Evolutionary conservation across 1,140 invertebrate genomes (phyloP).

Genomic region (Drosophila pandora): DNA sequence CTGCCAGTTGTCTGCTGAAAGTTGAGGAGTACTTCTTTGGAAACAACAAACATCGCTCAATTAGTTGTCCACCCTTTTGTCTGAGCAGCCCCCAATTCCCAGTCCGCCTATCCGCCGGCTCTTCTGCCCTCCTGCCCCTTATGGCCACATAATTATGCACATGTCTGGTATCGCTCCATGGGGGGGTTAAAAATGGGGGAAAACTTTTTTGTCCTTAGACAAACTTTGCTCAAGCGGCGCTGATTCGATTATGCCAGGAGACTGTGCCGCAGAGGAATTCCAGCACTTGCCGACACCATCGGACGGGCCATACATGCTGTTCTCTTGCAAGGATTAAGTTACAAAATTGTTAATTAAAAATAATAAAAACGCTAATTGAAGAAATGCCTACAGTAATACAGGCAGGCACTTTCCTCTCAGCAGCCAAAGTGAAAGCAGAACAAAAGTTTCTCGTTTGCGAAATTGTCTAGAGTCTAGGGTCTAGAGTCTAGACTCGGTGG

Average conservation of each 20-base stretch:
- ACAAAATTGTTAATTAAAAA: slow-evolving; percentile 81
- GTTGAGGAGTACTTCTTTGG: slow-evolving; percentile 54
- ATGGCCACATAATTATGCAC: slow-evolving; percentile 70
- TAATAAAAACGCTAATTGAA: slow-evolving; percentile 81
- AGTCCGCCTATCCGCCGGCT: neutral
- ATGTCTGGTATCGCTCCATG: slow-evolving; percentile 53
- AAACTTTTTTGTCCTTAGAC: slow-evolving; percentile 63
- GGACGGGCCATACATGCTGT: slow-evolving; percentile 10
- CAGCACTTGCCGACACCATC: slow-evolving; percentile 29
- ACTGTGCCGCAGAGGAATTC: slow-evolving; percentile 21
- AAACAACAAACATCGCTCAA: slow-evolving; percentile 55
- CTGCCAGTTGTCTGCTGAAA: slow-evolving; percentile 60
- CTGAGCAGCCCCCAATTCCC: slow-evolving; percentile 3
- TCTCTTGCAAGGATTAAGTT: slow-evolving; percentile 68
- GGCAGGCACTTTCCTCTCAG: slow-evolving; percentile 14
- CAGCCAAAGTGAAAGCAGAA: slow-evolving; percentile 11
- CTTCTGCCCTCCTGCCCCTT: slow-evolving; percentile 1
- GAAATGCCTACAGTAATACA: slow-evolving; percentile 64
- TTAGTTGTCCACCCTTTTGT: slow-evolving; percentile 62
- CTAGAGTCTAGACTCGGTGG: slow-evolving; percentile 18
- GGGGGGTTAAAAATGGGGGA: slow-evolving; percentile 7
- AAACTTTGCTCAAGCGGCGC: slow-evolving; percentile 64
- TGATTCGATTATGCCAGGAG: slow-evolving; percentile 70
- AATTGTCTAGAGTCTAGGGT: slow-evolving; percentile 49
- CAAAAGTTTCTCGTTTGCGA: slow-evolving; percentile 56